Percentiles rank a stretch among this genome's conserved stretches.
Conservation (phyloP, 2,888 invertebrate genomes). For the Chymomyza procnemis region DNA sequence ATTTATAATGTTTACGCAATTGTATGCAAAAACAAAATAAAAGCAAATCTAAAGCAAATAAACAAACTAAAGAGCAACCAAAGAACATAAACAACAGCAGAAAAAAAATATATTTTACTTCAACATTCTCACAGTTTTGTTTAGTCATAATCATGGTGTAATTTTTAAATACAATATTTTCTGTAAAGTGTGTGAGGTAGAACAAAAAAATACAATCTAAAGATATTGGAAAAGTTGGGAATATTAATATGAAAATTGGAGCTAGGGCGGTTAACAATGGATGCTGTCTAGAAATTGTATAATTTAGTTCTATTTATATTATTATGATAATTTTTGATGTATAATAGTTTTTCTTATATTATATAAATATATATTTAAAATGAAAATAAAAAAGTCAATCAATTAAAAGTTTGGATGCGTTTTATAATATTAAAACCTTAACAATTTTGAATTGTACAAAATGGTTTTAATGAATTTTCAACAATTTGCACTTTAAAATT, state of each 20-base stretch:
- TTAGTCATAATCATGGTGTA: slow-evolving; percentile 71
- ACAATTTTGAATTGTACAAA: too few species aligned
- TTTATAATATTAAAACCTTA: too few species aligned
- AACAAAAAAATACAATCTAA: slow-evolving; percentile 18
- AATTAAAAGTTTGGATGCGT: slow-evolving; percentile 30
- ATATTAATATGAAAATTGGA: neutral
- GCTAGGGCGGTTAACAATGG: slow-evolving; percentile 21
- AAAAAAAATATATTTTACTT: slow-evolving; percentile 38
- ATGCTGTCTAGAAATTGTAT: slow-evolving; percentile 72
- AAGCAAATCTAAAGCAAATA: neutral
- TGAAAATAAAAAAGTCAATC: slow-evolving; percentile 54
- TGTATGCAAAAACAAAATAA: slow-evolving; percentile 27
- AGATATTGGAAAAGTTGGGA: neutral
- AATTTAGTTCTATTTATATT: slow-evolving; percentile 76
- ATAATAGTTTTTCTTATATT: slow-evolving; percentile 77
- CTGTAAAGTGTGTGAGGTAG: slow-evolving; percentile 26
- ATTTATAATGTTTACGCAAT: slow-evolving; percentile 7
- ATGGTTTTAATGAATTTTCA: too few species aligned
- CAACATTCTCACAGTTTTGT: slow-evolving; percentile 73
- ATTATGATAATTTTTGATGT: slow-evolving; percentile 75
- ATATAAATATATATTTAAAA: slow-evolving; percentile 65
- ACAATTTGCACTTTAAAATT: too few species aligned
- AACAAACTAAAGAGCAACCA: slow-evolving; percentile 1
- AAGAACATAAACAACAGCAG: slow-evolving; percentile 5
- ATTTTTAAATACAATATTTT: slow-evolving; percentile 48